Base-by-base conservation (phyloP, 2,113 vertebrate genomes). In the Kryptolebias marmoratus region DNA sequence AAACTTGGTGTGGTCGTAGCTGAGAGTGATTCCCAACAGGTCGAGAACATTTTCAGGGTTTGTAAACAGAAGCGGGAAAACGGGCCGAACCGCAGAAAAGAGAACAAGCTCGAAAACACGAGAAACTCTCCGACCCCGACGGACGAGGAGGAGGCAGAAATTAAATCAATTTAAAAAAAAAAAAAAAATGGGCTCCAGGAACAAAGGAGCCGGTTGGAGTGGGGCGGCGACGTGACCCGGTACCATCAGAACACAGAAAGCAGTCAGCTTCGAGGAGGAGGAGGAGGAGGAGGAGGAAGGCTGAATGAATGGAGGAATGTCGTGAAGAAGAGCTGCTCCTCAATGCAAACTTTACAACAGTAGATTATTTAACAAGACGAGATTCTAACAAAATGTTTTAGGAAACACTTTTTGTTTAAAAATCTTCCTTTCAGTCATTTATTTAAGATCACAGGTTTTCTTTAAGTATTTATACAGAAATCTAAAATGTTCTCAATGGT, bases 221-320 rank as follows among this genome's bases (percentile, higher is more conserved):
- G 80, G 75, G 70, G 77, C 22, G 60, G 77, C 44, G 55, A 77
- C 48, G 81, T 69, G 71, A 84, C 72, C 87, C 90, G 89, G 91
- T 91, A 92, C 90, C 71, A 77, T 73, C 49, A 64, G 77, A 87
- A 89, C 80, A 90, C 86, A 77, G 75, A 71, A 66, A 77, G 73
- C 56, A 84, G 75, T 77, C 70, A 47, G 75, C 1, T 15, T 62
- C 78, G 3, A 15, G 55, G 77, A 30, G n/a, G 44, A 36, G n/a
- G 44, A 36, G 16, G 50, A 61, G 11, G 56, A 54, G 52, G 52
- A 30, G 54, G 56, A 31, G 30, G 28, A 44, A 54, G 58, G 50
- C 31, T 27, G 62, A 66, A 60, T 45, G 39, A 68, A 65, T 61
- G 30, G 42, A 66, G 54, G 58, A 36, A 30, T 55, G 16, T 4